These are phyloP conservation scores for Eugnorisma glareosa DNA, from an alignment of 2,888 invertebrate species.

Conservation along the genomic window DNA sequence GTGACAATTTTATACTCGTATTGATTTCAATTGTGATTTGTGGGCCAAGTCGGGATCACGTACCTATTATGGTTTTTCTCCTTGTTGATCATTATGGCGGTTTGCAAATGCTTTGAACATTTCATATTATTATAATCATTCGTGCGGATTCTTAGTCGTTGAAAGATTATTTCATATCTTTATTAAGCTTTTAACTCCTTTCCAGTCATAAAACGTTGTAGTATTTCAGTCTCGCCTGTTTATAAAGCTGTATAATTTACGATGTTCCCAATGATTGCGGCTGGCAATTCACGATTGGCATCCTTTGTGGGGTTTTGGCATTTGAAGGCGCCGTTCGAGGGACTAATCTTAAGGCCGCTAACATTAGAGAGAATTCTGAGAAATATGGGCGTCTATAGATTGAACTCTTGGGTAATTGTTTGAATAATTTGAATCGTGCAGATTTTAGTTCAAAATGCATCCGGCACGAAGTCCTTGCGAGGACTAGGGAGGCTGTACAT, in stretches of 20 bases:
- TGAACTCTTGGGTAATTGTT: constrained; percentile 36
- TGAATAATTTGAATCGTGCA: constrained; percentile 25
- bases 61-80: background rate
- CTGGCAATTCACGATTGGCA: constrained; percentile 83
- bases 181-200: constrained; percentile 28
- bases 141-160: constrained; percentile 15
- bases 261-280: constrained; percentile 74
- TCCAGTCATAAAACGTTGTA: constrained; percentile 45
- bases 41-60: background rate
- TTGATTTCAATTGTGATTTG: constrained; percentile 46
- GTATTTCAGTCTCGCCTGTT: constrained; percentile 55
- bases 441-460: constrained; percentile 9
- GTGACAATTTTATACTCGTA: constrained; percentile 50
- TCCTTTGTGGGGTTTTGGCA: constrained; percentile 78
- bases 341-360: constrained; percentile 72
- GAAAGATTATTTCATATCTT: constrained; percentile 34
- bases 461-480: background rate
- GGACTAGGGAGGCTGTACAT: constrained; percentile 26
- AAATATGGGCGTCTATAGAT: constrained; percentile 41
- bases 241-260: constrained; percentile 71
- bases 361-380: constrained; percentile 68
- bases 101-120: background rate
- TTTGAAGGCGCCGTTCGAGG: constrained; percentile 75
- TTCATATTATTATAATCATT: constrained; percentile 9
- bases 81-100: background rate